Evolutionary conservation across 2,113 vertebrate species (phyloP).

Genomic region (Camarhynchus parvulus): DNA sequence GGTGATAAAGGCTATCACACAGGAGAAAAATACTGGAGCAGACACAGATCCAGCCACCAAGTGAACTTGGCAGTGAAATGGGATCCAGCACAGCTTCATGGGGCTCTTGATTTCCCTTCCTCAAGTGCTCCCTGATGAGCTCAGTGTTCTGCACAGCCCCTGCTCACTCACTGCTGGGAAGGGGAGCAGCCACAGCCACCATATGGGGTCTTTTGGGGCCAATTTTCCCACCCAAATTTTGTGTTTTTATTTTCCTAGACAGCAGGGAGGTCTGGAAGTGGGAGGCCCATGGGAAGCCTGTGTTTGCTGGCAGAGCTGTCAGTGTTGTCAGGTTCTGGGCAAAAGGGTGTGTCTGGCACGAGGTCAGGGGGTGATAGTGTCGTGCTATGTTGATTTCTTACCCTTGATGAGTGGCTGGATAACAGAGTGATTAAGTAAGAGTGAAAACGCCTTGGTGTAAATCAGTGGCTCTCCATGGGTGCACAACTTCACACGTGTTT

Average conservation of each 20-base stretch:
- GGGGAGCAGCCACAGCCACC: neutral
- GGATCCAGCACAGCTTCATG: neutral
- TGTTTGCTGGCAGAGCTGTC: neutral
- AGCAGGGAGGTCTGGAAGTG: neutral
- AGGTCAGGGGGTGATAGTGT: neutral
- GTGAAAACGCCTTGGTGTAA: neutral
- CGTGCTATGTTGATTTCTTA: rapidly evolving
- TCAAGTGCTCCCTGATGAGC: rapidly evolving
- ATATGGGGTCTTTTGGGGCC: neutral
- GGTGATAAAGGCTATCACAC: neutral
- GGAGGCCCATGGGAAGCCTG: neutral
- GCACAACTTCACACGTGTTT: rapidly evolving
- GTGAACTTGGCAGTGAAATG: neutral
- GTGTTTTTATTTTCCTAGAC: neutral
- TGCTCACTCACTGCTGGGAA: neutral
- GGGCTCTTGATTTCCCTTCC: neutral
- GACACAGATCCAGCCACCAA: neutral
- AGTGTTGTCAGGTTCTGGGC: neutral
- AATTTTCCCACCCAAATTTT: neutral
- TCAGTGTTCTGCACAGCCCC: neutral
- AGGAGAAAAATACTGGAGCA: neutral
- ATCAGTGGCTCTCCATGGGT: neutral
- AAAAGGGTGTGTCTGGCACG: rapidly evolving
- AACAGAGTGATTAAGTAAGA: neutral
- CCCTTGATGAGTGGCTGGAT: neutral